Base-by-base conservation (phyloP, 2,113 vertebrate species). In the Nycticryphes semicollaris region DNA sequence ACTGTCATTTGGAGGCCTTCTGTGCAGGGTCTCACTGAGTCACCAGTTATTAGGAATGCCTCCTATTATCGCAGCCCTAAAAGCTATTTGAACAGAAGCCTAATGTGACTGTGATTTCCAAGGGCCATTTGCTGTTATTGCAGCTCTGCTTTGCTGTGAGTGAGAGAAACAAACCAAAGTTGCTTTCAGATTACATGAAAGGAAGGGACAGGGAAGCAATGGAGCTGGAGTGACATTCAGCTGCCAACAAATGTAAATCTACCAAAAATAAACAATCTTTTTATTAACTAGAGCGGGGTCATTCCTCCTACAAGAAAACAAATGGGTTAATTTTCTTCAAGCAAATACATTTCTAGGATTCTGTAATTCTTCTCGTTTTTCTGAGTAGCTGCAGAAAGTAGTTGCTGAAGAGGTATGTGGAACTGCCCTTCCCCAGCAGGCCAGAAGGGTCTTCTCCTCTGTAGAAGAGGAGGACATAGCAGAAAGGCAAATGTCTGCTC, bases 21-120 rank as follows among this genome's bases (percentile, higher is more conserved):
- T 98, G 98, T 97, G 98, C 97, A 98, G 96, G 98, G 98, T 98
- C 97, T 98, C 85, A 80, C 93, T 90, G 98, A 98, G 97, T 98
- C 98, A 98, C 98, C 98, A 94, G 97, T 98, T 98, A 98, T 98
- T 98, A 98, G 98, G 96, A 97, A 97, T 97, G 97, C 85, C 97
- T 98, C 97, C 97, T 96, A 98, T 98, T 98, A 98, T 97, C 24
- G 1, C 97, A 98, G 92, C 96, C 97, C 97, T 97, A 98, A 98
- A 98, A 98, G 98, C 98, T 96, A 97, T 98, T 98, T 98, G 98
- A 98, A 98, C 97, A 97, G 98, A 98, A 98, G 98, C 98, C 98
- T 98, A 98, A 98, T 98, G 98, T 37, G 97, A 91, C 84, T 97
- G 96, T 97, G 98, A 97, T 98, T 98, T 98, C 98, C 98, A 98